Evolutionary conservation across 2,113 vertebrate genomes (phyloP).

Genomic region (Gorsachius goisagi): DNA sequence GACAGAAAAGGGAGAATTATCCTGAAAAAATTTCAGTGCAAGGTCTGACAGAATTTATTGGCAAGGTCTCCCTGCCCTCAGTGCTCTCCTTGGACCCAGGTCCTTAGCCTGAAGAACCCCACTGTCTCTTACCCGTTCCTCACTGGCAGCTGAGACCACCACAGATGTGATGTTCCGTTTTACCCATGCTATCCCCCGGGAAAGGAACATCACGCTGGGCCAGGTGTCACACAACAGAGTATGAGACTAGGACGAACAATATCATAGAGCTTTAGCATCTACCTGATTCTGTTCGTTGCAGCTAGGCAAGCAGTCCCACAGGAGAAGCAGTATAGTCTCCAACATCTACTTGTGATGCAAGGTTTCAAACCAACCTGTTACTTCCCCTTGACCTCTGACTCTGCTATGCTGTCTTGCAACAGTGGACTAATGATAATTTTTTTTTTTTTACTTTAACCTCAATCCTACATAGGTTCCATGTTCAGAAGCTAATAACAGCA

Average conservation of each 20-base stretch:
- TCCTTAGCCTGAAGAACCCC: background rate
- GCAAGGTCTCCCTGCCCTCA: background rate
- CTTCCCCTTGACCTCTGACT: background rate
- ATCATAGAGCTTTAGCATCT: background rate
- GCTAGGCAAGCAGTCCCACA: background rate
- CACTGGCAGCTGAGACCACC: background rate
- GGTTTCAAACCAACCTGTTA: background rate
- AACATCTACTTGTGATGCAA: background rate
- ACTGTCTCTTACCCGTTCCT: fast-evolving
- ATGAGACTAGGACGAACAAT: background rate
- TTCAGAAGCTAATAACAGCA: background rate
- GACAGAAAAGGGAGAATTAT: background rate
- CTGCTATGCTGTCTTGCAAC: background rate
- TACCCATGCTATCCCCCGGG: background rate
- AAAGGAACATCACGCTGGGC: background rate
- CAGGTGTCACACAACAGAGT: background rate
- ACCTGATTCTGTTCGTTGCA: background rate
- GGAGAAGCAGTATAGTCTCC: background rate
- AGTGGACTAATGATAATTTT: background rate
- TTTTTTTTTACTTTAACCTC: background rate
- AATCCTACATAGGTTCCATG: background rate
- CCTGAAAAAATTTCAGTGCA: background rate
- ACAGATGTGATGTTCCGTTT: background rate
- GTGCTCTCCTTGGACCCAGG: background rate
- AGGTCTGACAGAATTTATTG: background rate